Percentiles rank a stretch among this genome's conserved stretches.
These are phyloP conservation scores for Taurulus bubalis DNA, from an alignment of 2,113 vertebrate species.

Conservation along the genomic window DNA sequence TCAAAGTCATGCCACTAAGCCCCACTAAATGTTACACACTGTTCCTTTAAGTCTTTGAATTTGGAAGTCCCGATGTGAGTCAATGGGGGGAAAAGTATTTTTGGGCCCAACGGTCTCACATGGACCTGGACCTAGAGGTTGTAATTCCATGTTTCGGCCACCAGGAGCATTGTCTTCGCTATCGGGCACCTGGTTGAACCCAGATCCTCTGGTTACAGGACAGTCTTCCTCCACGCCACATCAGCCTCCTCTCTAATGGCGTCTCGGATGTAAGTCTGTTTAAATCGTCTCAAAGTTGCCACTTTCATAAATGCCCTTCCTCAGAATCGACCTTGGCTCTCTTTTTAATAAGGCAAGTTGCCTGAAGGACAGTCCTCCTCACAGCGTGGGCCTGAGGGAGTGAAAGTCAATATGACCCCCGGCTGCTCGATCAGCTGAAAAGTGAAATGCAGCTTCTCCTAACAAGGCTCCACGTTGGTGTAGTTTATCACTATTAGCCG, in stretches of 20 bases:
- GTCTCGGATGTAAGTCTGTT: background rate
- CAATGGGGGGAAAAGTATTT: background rate
- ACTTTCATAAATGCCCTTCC: slow-evolving; percentile 35
- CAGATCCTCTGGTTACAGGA: background rate
- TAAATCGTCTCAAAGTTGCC: slow-evolving; percentile 8
- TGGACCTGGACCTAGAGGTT: background rate
- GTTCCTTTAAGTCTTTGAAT: background rate
- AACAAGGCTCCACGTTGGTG: slow-evolving; percentile 41
- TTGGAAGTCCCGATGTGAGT: background rate
- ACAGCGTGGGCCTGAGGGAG: slow-evolving; percentile 44
- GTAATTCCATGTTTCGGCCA: background rate
- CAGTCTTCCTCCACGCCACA: background rate
- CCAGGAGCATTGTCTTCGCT: background rate
- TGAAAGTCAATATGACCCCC: slow-evolving; percentile 47
- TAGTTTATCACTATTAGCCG: slow-evolving; percentile 52
- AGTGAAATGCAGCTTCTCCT: slow-evolving; percentile 33
- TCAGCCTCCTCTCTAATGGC: background rate
- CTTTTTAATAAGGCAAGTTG: slow-evolving; percentile 47
- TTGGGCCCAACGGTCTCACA: background rate
- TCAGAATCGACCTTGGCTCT: slow-evolving; percentile 15
- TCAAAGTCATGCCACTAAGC: too few relatives aligned
- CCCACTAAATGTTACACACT: too few relatives aligned
- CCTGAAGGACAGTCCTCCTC: slow-evolving; percentile 43
- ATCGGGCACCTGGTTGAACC: background rate
- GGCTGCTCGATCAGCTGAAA: slow-evolving; percentile 29